Base-by-base conservation (phyloP, 1,140 invertebrate genomes). In the Solen grandis region DNA sequence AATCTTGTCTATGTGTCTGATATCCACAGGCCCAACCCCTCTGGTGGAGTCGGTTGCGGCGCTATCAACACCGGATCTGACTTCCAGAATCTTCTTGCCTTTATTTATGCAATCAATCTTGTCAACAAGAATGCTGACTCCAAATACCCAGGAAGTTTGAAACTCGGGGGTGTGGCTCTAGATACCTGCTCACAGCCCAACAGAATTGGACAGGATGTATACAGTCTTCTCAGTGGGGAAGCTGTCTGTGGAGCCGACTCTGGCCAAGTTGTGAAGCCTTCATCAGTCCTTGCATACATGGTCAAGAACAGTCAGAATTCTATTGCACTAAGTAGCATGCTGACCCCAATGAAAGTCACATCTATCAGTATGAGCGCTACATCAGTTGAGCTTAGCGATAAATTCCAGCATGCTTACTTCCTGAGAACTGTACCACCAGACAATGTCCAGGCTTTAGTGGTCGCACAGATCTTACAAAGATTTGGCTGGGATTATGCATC, bases 401-500 rank as follows among this genome's bases (percentile, higher is more conserved):
- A 89, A 70, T 69, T 68, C 19, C 91, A 95, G 29, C 96, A 95
- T 90, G 94, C 95, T 83, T 95, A 95, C 89, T 96, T 96, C 90
- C 94, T 95, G 46, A 92, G 95, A 66, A 95, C 95, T 4, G 95
- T 90, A 8, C 89, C 91, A n/a, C 95, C 95, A 16, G 95, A 96
- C 90, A 95, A 95, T 89, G 94, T 95, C 85, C 95, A 96, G 90
- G 95, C 95, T 0, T 92, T 95, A 79, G 95, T 95, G 0, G 95
- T 96, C 92, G 94, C 94, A 10, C 94, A 96, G 88, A 94, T 96
- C 68, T 93, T 95, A 38, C 92, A 93, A 86, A 91, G 81, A 16
- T 93, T 96, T 68, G 93, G 93, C 25, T 97, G 96, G 96, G 96
- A 95, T 14, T 97, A 96, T 88, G 95, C 96, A 1, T 95, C 95